phyloP scores from a whole-genome alignment of 2,888 invertebrate genomes.

The Pristionchus mayeri region DNA sequence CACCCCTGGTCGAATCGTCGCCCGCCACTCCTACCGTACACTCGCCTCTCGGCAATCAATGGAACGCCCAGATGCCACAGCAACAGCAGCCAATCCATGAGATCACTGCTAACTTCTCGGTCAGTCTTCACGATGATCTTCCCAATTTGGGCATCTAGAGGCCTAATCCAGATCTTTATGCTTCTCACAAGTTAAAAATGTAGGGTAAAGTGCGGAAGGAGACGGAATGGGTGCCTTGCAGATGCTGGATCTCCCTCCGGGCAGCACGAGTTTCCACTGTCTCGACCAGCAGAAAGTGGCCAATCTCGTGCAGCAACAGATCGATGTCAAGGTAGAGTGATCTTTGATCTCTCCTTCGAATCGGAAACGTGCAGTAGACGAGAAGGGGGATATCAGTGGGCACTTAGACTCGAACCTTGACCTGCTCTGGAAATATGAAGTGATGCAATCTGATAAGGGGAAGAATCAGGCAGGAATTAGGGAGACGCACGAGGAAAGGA shows the following conservation, averaged over 20 bases:
- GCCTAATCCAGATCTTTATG: too few relatives aligned
- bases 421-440: neutral
- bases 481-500: neutral
- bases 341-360: neutral
- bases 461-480: constrained; percentile 21
- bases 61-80: neutral
- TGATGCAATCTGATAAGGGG: constrained; percentile 19
- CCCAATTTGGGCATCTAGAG: too few relatives aligned
- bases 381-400: neutral
- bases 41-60: neutral
- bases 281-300: neutral
- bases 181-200: too few relatives aligned
- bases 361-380: neutral
- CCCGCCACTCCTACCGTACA: constrained; percentile 32
- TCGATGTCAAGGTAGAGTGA: constrained; percentile 43
- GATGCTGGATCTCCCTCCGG: constrained; percentile 33
- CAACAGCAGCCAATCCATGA: constrained; percentile 37
- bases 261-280: neutral
- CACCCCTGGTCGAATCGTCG: constrained; percentile 15
- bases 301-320: constrained; percentile 32
- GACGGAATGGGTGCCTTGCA: too few relatives aligned
- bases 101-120: constrained; percentile 22
- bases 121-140: too few relatives aligned
- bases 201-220: too few relatives aligned
- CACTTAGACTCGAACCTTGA: constrained; percentile 12